Evolutionary conservation across 2,888 invertebrate species (phyloP), one percentile per base, ranked within the genome.

Genomic region (Stenchaetothrips biformis): DNA sequence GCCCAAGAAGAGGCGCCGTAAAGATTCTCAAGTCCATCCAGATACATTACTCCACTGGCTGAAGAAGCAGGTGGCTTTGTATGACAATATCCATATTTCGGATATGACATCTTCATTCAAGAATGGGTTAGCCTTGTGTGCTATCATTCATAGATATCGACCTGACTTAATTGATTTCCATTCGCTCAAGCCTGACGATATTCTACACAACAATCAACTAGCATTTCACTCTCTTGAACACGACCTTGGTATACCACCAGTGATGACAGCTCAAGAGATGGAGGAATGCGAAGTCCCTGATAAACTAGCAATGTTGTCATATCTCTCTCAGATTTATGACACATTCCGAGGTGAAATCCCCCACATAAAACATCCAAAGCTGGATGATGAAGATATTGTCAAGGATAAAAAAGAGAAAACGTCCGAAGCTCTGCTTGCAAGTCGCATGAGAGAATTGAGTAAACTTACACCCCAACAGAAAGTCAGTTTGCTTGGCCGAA

Each of bases 281-380:
- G 90, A 91, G 7, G 89, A 91, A 79, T 92, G 90, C 84, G 90
- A 92, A 83, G 89, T 91, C 47, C 91, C 93, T 0, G 95, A 95
- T 85, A 92, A 92, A 83, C 87, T 92, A 78, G 91, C 92, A 74
- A 91, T 95, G 88, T 91, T 96, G 25, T 92, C 94, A 80, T 98
- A 97, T 86, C 89, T 98, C 82, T 92, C 94, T 79, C 94, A 96
- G 86, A 92, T 98, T 82, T 97, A 97, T 87, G 93, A 94, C 86
- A 92, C 92, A 80, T 97, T 98, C 89, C 92, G 95, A 84, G 95
- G 96, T 78, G 96, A 97, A 87, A 95, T 96, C 84, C 96, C 97
- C 8, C 92, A 93, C 84, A 90, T 93, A 81, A 93, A 92, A 85
- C 92, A 93, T 87, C 91, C 92, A 7, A 92, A 92, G 89, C 87